A percentile compares a stretch with the other conserved stretches of the same genome.
Conservation (phyloP, 2,797 vertebrate genomes). For the Microchirus variegatus region DNA sequence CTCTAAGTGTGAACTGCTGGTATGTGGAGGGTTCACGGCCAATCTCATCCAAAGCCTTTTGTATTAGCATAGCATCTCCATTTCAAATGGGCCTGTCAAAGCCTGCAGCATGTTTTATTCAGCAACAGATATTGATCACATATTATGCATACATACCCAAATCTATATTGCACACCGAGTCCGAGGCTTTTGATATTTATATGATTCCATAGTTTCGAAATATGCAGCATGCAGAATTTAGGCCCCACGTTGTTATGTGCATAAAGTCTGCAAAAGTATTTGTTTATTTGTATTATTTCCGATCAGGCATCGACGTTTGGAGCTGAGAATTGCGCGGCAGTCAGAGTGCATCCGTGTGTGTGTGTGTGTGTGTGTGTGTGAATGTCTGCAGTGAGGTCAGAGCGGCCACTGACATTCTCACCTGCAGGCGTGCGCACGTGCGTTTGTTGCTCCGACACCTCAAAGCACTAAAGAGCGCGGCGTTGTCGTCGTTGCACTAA, state of each 20-base stretch:
- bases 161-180: constrained; percentile 62
- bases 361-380: constrained; percentile 28
- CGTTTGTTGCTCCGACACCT: constrained; percentile 48
- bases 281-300: constrained; percentile 14
- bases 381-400: constrained; percentile 50
- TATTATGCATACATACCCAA: constrained; percentile 65
- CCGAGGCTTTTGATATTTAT: constrained; percentile 56
- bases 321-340: constrained; percentile 12
- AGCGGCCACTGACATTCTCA: constrained; percentile 14
- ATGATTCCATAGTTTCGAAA: constrained; percentile 33
- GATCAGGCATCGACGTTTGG: constrained; percentile 23
- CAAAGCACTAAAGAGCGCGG: constrained; percentile 55
- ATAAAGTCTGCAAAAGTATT: constrained; percentile 38
- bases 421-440: constrained; percentile 30
- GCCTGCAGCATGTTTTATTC: constrained; percentile 74
- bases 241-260: constrained; percentile 48
- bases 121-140: constrained; percentile 76
- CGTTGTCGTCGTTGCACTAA: constrained; percentile 24
- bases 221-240: constrained; percentile 30
- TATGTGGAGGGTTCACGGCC: constrained; percentile 76
- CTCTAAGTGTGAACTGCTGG: constrained; percentile 73
- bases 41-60: constrained; percentile 75
- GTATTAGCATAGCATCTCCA: constrained; percentile 77
- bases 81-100: constrained; percentile 75
- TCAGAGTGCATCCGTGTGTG: not conserved